Percentiles rank a stretch among this genome's conserved stretches.
Conservation (phyloP, 2,113 vertebrate genomes). For the Cephalopterus ornatus region DNA sequence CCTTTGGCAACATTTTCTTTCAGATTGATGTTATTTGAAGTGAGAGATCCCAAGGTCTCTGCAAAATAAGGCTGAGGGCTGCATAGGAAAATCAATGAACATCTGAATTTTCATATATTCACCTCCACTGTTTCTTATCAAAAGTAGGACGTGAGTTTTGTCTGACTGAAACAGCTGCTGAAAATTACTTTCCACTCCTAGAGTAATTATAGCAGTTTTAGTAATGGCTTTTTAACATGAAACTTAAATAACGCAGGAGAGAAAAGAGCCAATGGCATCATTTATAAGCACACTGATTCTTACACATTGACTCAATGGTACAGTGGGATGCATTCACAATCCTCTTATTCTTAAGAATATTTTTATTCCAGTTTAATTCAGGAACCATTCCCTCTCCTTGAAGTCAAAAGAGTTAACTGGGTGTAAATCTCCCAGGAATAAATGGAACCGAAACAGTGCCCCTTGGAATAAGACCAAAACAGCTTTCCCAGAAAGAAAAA, state of each 20-base stretch:
- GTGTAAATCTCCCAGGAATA: conserved; percentile 12
- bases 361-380: neutral
- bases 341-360: neutral
- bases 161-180: neutral
- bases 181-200: neutral
- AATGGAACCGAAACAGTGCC: conserved; percentile 15
- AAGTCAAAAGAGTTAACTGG: conserved; percentile 39
- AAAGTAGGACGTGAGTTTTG: neutral
- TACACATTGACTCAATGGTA: neutral
- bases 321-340: neutral
- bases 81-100: neutral
- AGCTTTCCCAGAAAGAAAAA: conserved; percentile 44
- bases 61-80: neutral
- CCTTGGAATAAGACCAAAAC: conserved; percentile 31
- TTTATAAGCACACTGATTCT: neutral
- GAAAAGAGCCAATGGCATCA: neutral
- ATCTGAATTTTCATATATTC: neutral
- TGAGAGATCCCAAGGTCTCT: neutral
- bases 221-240: neutral
- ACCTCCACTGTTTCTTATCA: neutral
- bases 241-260: neutral
- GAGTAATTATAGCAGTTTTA: neutral
- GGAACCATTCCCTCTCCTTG: neutral
- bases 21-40: neutral
- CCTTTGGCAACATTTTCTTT: neutral